Evolutionary conservation across 2,888 invertebrate species (phyloP).

Genomic region (Pyrrhia umbra): DNA sequence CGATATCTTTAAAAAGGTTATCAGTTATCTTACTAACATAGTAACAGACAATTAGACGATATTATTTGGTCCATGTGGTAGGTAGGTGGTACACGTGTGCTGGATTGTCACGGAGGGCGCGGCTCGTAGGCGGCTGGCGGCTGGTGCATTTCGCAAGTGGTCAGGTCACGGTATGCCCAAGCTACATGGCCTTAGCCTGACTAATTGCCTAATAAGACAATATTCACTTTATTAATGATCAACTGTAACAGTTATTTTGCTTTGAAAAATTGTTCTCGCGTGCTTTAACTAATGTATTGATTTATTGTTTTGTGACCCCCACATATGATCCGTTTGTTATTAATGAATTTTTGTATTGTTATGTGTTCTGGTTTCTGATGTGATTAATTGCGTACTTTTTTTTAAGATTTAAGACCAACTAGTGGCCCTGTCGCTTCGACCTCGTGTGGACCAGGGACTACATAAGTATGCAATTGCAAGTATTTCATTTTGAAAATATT

Average conservation of each 20-base stretch:
- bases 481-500: neutral
- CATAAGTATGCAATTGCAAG: neutral
- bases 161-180: constrained; percentile 55
- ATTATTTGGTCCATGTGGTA: neutral
- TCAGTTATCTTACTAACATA: neutral
- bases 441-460: neutral
- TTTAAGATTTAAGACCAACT: constrained; percentile 25
- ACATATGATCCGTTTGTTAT: constrained; percentile 26
- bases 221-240: constrained; percentile 58
- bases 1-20: too few species aligned
- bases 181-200: constrained; percentile 49
- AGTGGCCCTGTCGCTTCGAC: constrained; percentile 11
- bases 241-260: constrained; percentile 30
- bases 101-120: constrained; percentile 47
- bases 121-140: constrained; percentile 54
- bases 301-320: constrained; percentile 51
- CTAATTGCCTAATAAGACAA: constrained; percentile 69
- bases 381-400: constrained; percentile 34
- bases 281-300: constrained; percentile 43
- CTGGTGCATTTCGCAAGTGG: constrained; percentile 57
- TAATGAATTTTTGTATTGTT: constrained; percentile 33
- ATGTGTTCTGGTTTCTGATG: constrained; percentile 31
- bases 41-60: neutral
- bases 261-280: constrained; percentile 56
- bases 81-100: constrained; percentile 18